These are phyloP conservation scores for Hapalemur alaotrensis DNA, from an alignment of 2,797 vertebrate genomes.

Conservation along the genomic window DNA sequence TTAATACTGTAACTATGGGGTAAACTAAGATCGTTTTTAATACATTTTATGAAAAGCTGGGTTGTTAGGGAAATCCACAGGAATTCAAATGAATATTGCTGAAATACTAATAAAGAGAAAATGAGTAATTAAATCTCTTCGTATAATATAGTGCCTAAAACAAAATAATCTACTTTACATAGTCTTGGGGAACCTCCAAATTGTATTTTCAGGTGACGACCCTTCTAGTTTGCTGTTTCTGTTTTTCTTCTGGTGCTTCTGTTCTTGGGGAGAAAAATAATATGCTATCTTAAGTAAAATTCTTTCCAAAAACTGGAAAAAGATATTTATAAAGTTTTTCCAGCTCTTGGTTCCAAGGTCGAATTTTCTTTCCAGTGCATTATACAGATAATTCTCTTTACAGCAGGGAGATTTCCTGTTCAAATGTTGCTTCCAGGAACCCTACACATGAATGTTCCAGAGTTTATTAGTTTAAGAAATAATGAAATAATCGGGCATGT, in stretches of 20 bases:
- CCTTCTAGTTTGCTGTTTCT: background rate
- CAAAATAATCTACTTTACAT: background rate
- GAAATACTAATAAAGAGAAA: background rate
- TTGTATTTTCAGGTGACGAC: background rate
- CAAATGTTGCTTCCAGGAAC: constrained; percentile 83
- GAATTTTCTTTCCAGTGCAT: constrained; percentile 43
- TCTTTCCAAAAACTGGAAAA: constrained; percentile 44
- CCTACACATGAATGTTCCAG: constrained; percentile 61
- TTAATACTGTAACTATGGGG: background rate
- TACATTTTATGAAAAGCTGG: background rate
- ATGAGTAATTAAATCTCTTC: background rate
- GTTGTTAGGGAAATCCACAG: background rate
- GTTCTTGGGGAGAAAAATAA: constrained; percentile 14
- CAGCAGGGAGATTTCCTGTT: constrained; percentile 79
- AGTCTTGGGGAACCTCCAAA: background rate
- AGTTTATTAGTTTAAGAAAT: constrained; percentile 80
- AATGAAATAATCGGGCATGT: constrained; percentile 71
- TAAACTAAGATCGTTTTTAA: background rate
- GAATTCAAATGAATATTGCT: background rate
- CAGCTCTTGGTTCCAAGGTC: constrained; percentile 49
- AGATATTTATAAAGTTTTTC: constrained; percentile 29
- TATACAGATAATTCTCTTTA: constrained; percentile 75
- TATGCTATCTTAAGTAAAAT: constrained; percentile 14
- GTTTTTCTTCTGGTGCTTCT: background rate
- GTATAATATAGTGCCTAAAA: background rate